phyloP scores from a whole-genome alignment of 2,113 vertebrate species.

The Axis porcinus region DNA sequence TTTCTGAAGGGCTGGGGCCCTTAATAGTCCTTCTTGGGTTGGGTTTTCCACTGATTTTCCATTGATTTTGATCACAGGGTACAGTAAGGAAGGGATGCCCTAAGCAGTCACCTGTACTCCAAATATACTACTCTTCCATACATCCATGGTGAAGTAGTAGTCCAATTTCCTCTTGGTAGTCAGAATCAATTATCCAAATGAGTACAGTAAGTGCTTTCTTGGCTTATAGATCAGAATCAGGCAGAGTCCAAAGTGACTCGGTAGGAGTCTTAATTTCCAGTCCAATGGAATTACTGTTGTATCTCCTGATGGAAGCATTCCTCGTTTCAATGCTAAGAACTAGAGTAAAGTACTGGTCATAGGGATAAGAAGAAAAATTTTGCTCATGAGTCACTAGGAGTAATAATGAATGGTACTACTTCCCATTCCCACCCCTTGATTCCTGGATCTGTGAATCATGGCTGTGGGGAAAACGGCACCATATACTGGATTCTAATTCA shows the following conservation, averaged over 20 bases:
- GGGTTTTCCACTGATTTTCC: not conserved
- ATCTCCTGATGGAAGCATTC: not conserved
- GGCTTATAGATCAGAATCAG: not conserved
- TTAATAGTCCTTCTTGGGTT: not conserved
- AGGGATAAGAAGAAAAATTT: not conserved
- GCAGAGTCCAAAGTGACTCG: not conserved
- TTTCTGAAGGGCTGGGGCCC: not conserved
- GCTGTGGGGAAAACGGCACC: not conserved
- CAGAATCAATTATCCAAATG: not conserved
- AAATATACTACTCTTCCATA: not conserved
- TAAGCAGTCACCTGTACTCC: not conserved
- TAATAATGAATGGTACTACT: not conserved
- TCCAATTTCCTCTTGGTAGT: not conserved
- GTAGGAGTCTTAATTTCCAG: not conserved
- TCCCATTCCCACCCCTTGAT: not conserved
- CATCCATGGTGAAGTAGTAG: not conserved
- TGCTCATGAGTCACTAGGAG: not conserved
- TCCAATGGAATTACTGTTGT: not conserved
- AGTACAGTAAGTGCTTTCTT: not conserved
- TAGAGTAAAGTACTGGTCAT: not conserved
- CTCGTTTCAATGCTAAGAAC: not conserved
- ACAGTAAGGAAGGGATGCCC: not conserved
- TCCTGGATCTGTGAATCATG: not conserved
- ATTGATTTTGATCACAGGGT: not conserved
- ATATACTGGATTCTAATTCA: not conserved